Conservation (phyloP, 2,888 invertebrate genomes). For the Ganaspis brasiliensis region DNA sequence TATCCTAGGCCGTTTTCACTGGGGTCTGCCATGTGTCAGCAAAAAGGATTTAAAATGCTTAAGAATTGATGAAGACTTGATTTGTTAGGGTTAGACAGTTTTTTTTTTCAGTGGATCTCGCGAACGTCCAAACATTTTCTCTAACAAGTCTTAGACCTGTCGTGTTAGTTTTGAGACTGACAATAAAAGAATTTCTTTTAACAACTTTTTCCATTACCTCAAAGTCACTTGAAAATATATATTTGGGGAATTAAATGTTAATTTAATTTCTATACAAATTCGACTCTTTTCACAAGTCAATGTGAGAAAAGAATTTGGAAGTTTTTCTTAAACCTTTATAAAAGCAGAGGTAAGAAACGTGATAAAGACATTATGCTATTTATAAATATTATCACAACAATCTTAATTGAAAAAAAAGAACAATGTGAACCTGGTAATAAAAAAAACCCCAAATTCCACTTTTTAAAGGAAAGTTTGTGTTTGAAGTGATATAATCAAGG, state of each 20-base stretch:
- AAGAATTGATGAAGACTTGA: conserved; percentile 33
- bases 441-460: no score
- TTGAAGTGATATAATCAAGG: background rate
- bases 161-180: conserved; percentile 14
- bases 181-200: conserved; percentile 26
- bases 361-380: no score
- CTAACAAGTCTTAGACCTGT: conserved; percentile 11
- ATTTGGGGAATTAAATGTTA: no score
- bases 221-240: background rate
- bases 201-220: background rate
- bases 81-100: conserved; percentile 22
- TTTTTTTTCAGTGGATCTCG: conserved; percentile 7
- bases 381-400: no score
- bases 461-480: background rate
- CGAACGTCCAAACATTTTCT: conserved; percentile 40
- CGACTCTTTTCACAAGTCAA: no score
- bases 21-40: conserved; percentile 28
- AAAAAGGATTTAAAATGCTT: conserved; percentile 32
- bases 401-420: no score
- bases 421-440: no score
- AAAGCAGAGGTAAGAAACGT: no score
- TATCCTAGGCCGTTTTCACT: conserved; percentile 10
- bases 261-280: no score
- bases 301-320: no score
- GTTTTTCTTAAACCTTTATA: no score